phyloP scores from a whole-genome alignment of 2,113 vertebrate species.

The Amazona vittata region DNA sequence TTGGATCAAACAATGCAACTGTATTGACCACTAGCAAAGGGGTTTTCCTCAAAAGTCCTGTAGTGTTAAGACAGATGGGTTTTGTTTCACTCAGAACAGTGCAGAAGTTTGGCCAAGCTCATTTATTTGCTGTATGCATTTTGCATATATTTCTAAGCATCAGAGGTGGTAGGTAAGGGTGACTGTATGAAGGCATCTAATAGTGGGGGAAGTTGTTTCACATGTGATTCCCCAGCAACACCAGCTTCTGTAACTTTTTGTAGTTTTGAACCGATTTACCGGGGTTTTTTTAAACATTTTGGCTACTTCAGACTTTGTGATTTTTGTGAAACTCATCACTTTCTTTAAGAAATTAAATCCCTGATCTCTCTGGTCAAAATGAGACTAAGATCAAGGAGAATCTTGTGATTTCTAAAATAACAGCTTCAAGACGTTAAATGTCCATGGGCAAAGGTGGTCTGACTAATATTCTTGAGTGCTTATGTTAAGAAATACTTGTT shows the following conservation, averaged over 20 bases:
- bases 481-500: neutral
- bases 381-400: neutral
- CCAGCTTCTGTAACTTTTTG: neutral
- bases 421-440: neutral
- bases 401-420: neutral
- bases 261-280: neutral
- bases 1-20: neutral
- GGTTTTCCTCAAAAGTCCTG: neutral
- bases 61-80: neutral
- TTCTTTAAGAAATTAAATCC: neutral
- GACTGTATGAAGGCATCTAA: neutral
- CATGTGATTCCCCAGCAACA: neutral
- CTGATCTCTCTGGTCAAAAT: neutral
- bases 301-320: neutral
- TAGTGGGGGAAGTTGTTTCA: neutral
- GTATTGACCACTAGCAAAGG: neutral
- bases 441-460: neutral
- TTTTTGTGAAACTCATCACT: neutral
- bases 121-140: neutral
- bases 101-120: neutral
- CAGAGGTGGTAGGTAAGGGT: neutral
- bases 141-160: neutral
- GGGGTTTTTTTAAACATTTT: neutral
- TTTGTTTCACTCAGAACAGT: neutral
- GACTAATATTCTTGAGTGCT: neutral